A percentile compares a stretch with the other conserved stretches of the same genome.
Evolutionary conservation across 1,140 invertebrate species (phyloP).

Genomic region (Neodiprion lecontei): DNA sequence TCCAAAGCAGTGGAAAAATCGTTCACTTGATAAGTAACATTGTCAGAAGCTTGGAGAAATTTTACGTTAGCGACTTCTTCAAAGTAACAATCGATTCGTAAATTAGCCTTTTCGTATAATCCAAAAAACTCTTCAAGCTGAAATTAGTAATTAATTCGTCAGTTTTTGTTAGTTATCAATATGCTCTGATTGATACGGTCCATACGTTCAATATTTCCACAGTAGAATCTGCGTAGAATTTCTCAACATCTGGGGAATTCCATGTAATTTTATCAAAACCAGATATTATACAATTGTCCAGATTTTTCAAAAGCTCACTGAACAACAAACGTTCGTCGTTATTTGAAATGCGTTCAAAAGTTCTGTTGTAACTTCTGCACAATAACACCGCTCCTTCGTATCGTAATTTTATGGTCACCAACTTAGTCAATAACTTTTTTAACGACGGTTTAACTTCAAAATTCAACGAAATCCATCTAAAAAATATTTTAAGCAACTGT

Average conservation of each 20-base stretch:
- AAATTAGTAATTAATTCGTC: not conserved
- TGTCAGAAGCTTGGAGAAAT: constrained; percentile 15
- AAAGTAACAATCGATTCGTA: constrained; percentile 13
- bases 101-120: constrained; percentile 15
- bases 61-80: constrained; percentile 15
- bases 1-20: no score
- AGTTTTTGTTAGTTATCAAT: not conserved
- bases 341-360: constrained; percentile 6
- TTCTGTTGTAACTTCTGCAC: constrained; percentile 26
- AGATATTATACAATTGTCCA: constrained; percentile 18
- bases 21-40: not conserved
- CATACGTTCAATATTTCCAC: not conserved
- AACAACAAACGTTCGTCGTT: constrained; percentile 24
- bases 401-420: constrained; percentile 19
- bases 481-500: not conserved
- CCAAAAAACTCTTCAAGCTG: constrained; percentile 18
- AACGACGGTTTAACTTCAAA: constrained; percentile 26
- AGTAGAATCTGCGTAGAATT: constrained; percentile 11
- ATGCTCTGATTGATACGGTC: not conserved
- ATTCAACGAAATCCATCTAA: constrained; percentile 27
- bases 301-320: constrained; percentile 21
- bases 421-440: constrained; percentile 23
- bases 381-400: constrained; percentile 22
- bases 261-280: constrained; percentile 19
- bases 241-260: constrained; percentile 12